phyloP scores from a whole-genome alignment of 2,797 vertebrate genomes.

The Lagocephalus sceleratus region DNA sequence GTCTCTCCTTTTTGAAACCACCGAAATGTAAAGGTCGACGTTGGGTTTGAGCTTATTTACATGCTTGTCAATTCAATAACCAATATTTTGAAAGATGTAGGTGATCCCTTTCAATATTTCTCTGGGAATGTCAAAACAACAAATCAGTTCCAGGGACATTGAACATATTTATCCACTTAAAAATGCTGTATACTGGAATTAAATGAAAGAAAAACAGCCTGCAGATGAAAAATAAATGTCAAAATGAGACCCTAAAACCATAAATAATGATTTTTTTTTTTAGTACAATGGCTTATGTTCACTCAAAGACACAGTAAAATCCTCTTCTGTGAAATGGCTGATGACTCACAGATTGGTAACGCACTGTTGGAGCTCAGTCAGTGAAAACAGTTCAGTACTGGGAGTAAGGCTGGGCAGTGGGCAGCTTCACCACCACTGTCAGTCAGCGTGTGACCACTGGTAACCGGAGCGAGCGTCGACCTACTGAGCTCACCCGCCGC shows the following conservation, averaged over 20 bases:
- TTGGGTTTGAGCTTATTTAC: slow-evolving; percentile 33
- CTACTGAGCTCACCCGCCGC: slow-evolving; percentile 25
- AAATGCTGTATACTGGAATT: slow-evolving; percentile 6
- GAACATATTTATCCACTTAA: background rate
- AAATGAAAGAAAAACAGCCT: slow-evolving; percentile 14
- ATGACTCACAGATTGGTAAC: slow-evolving; percentile 33
- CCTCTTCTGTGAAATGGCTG: slow-evolving; percentile 21
- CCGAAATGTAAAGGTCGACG: slow-evolving; percentile 8
- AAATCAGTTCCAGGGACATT: slow-evolving; percentile 10
- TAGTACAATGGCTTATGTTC: slow-evolving; percentile 50
- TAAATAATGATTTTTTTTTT: slow-evolving; percentile 10
- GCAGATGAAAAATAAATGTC: slow-evolving; percentile 16
- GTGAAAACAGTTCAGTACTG: slow-evolving; percentile 23
- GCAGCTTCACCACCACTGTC: slow-evolving; percentile 11
- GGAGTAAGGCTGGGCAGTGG: slow-evolving; percentile 30
- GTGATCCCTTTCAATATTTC: slow-evolving; percentile 28
- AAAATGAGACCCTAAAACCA: slow-evolving; percentile 35
- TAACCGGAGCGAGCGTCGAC: slow-evolving; percentile 37
- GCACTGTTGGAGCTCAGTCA: slow-evolving; percentile 18
- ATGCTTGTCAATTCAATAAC: slow-evolving; percentile 30
- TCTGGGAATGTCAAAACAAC: slow-evolving; percentile 44
- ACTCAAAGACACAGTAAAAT: slow-evolving; percentile 33
- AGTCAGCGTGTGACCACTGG: slow-evolving; percentile 33
- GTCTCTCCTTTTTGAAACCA: slow-evolving; percentile 12
- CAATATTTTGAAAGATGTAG: slow-evolving; percentile 4